Conservation (phyloP, 2,113 vertebrate genomes). For the Oreochromis tanganicae region DNA sequence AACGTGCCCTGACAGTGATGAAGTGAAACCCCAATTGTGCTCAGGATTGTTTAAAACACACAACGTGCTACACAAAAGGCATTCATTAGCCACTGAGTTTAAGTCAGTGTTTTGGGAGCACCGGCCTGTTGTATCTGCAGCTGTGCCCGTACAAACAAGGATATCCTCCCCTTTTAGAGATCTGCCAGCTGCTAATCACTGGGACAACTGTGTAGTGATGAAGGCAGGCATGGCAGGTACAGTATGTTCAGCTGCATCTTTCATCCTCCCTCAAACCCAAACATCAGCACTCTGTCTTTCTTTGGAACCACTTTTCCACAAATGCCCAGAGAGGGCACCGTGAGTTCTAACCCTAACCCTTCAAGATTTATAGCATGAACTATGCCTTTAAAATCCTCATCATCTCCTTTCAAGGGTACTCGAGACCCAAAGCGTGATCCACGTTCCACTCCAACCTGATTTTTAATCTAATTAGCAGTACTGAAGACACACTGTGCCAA, state of each 20-base stretch:
- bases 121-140: constrained; percentile 11
- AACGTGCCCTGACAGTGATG: constrained; percentile 42
- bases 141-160: constrained; percentile 26
- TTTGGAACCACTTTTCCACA: background rate
- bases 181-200: constrained; percentile 11
- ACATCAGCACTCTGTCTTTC: background rate
- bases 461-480: constrained; percentile 28
- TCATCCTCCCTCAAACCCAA: background rate
- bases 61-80: background rate
- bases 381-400: constrained; percentile 6
- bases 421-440: background rate
- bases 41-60: constrained; percentile 22
- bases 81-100: background rate
- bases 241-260: background rate
- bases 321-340: background rate
- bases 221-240: background rate
- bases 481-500: constrained; percentile 22
- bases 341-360: background rate
- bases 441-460: constrained; percentile 9
- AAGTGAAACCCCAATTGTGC: constrained; percentile 22
- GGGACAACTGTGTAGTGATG: background rate
- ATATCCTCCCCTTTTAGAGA: constrained; percentile 10
- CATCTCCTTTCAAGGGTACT: background rate
- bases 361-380: background rate
- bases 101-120: background rate